Evolutionary conservation across 2,888 invertebrate species (phyloP).

Genomic region (Uropetala carovei): DNA sequence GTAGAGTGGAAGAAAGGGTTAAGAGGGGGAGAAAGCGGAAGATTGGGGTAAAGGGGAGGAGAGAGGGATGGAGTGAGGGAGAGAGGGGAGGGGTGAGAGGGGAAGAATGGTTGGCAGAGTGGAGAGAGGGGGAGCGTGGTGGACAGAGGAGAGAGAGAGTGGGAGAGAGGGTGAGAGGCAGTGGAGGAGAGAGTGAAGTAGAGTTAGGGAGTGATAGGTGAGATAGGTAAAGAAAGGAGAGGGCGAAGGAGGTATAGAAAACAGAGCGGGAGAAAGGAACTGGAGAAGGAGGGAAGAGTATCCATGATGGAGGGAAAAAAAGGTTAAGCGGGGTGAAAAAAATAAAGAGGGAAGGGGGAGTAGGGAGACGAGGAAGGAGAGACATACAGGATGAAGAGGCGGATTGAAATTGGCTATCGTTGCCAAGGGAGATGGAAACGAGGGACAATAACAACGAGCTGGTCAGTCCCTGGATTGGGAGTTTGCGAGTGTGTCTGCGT

Average conservation of each 20-base stretch:
- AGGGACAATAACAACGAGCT: slow-evolving; percentile 55
- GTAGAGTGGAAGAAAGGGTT: too few relatives aligned
- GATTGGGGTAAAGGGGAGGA: too few relatives aligned
- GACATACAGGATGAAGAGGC: slow-evolving; percentile 37
- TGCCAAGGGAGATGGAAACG: slow-evolving; percentile 55
- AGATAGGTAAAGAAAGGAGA: background rate
- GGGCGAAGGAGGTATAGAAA: background rate
- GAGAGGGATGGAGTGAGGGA: too few relatives aligned
- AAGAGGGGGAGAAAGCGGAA: too few relatives aligned
- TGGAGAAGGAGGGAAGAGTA: background rate
- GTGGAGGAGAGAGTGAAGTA: background rate
- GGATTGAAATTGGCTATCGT: slow-evolving; percentile 57
- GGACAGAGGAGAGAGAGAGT: too few relatives aligned
- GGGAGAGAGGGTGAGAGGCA: too few relatives aligned
- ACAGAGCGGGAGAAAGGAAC: background rate
- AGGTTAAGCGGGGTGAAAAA: background rate
- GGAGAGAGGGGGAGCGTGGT: too few relatives aligned
- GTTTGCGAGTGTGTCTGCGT: background rate
- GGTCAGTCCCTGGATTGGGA: slow-evolving; percentile 49
- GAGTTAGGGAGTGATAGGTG: background rate
- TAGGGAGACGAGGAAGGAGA: background rate
- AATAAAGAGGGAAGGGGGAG: background rate
- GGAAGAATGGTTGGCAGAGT: too few relatives aligned
- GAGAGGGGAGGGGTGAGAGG: too few relatives aligned
- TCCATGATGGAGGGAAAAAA: background rate